phyloP scores from a whole-genome alignment of 2,113 vertebrate species.

The Alligator sinensis region DNA sequence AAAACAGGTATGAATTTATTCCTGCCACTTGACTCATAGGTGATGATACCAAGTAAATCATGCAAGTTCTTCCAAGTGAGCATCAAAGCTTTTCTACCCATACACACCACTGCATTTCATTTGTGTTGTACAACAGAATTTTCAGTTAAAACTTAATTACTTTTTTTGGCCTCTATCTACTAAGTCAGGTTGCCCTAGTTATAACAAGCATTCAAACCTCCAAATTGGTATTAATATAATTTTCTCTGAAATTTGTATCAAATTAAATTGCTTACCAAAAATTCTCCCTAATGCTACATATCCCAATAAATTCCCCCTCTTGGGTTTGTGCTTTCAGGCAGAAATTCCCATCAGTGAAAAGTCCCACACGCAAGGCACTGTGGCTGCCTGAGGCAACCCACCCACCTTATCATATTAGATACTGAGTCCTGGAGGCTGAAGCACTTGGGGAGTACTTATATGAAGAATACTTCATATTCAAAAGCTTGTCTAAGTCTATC shows the following conservation, averaged over 20 bases:
- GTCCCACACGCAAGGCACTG: background rate
- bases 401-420: background rate
- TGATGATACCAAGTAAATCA: background rate
- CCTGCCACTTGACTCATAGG: background rate
- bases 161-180: background rate
- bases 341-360: background rate
- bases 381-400: background rate
- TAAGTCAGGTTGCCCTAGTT: background rate
- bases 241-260: background rate
- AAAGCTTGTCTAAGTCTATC: too few relatives aligned
- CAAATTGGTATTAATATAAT: background rate
- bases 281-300: background rate
- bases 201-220: fast-evolving
- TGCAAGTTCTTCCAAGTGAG: background rate
- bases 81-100: background rate
- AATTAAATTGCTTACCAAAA: slow-evolving; percentile 2
- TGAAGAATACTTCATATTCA: background rate
- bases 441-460: background rate
- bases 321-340: background rate
- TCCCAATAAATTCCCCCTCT: background rate
- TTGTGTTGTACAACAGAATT: background rate
- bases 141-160: background rate
- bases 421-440: background rate
- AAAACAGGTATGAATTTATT: background rate
- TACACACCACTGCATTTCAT: background rate